Base-by-base conservation (phyloP, 2,113 vertebrate genomes). In the Melanerpes formicivorus region DNA sequence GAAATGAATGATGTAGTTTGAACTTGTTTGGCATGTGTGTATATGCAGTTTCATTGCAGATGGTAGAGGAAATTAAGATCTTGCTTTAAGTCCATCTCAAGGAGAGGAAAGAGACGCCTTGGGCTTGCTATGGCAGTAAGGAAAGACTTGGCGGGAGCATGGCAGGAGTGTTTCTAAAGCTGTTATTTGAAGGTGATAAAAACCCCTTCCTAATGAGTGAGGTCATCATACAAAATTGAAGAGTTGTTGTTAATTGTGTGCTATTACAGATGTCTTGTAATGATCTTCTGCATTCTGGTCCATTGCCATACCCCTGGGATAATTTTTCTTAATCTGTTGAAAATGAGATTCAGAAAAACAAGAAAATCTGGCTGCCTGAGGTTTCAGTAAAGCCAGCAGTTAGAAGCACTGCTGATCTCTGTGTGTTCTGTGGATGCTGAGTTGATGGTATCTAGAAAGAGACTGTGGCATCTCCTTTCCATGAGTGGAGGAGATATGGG, bases 271-370 rank as follows among this genome's bases (percentile, higher is more conserved):
- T 90, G 73, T 26, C 80, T 75, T 86, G 48, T 80, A 80, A 86
- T 58, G 22, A 85, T 93, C 79, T 80, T 34, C 52, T 54, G 23
- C 0, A 1, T 90, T 93, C 87, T 95, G 92, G 54, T 71, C 62
- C 30, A 5, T 75, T 93, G 93, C 95, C 91, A 90, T 93, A 67
- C 42, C 89, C 78, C 18, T 80, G 72, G 82, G 95, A 92, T 83
- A 74, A 87, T 91, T 90, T 62, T 77, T 90, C 75, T 83, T 75
- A 58, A 85, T 91, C 44, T 82, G 6, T 37, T 85, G 75, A 80
- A 96, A 94, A 88, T 73, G 74, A 79, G 59, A 82, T 92, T 8
- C 3, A 32, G 71, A 80, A 77, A 74, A 93, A 90, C 1, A 27
- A 90, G 78, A 7, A n/a, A 70, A 18, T 82, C 46, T 93, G 92